phyloP scores from a whole-genome alignment of 1,140 invertebrate species.

The Sipha flava region DNA sequence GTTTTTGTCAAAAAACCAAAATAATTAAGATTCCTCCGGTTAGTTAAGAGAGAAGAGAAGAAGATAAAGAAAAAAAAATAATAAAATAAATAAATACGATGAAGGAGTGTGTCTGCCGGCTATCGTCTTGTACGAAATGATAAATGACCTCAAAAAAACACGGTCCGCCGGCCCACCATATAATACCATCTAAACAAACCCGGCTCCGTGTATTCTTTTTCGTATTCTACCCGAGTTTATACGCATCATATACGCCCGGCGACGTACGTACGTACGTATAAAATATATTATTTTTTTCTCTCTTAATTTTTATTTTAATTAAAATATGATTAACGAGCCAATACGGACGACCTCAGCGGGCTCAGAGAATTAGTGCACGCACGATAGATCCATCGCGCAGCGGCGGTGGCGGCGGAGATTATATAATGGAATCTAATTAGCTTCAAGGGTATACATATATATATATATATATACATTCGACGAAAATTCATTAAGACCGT shows the following conservation, averaged over 20 bases:
- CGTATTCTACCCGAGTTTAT: slow-evolving; percentile 28
- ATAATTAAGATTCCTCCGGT: slow-evolving; percentile 20
- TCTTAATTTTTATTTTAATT: slow-evolving; percentile 14
- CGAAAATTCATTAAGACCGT: neutral
- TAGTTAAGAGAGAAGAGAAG: neutral
- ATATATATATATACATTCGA: neutral
- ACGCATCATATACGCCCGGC: neutral
- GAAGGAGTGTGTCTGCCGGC: slow-evolving; percentile 29
- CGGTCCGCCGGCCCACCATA: neutral
- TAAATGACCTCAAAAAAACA: slow-evolving; percentile 21
- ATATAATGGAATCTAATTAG: slow-evolving; percentile 4
- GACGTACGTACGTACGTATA: neutral
- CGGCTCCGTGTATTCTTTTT: slow-evolving; percentile 10
- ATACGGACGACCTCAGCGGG: neutral
- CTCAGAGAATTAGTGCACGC: slow-evolving; percentile 3
- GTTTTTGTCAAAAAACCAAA: slow-evolving; percentile 32
- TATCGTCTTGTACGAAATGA: slow-evolving; percentile 27
- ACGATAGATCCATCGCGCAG: neutral
- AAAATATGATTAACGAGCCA: slow-evolving; percentile 32
- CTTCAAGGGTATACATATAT: slow-evolving; percentile 1
- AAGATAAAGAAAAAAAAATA: neutral
- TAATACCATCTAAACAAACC: slow-evolving; percentile 20
- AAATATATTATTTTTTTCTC: neutral
- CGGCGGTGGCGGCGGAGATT: neutral
- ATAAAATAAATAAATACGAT: neutral